Evolutionary conservation across 2,888 invertebrate genomes (phyloP).

Genomic region (Scaptomyza reducta): DNA sequence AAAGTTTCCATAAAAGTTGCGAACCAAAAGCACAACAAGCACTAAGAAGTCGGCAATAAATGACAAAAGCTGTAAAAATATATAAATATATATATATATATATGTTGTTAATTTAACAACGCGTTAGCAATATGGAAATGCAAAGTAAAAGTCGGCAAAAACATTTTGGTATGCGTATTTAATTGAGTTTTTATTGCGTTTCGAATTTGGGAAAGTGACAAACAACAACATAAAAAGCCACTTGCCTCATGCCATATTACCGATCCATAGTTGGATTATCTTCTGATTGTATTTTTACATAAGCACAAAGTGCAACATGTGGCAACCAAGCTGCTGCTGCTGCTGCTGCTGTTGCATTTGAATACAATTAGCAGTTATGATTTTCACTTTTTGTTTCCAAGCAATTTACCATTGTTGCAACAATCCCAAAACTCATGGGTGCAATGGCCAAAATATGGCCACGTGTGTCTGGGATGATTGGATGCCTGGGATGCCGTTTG

Average conservation of each 20-base stretch:
- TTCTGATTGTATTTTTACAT: conserved; percentile 32
- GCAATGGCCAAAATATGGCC: conserved; percentile 66
- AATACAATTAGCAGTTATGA: conserved; percentile 78
- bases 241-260: conserved; percentile 21
- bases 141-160: conserved; percentile 63
- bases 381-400: conserved; percentile 64
- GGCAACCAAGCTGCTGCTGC: conserved; percentile 32
- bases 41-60: conserved; percentile 48
- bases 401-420: conserved; percentile 42
- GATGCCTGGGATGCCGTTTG: conserved; percentile 49
- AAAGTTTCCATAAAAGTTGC: conserved; percentile 60
- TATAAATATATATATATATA: too few relatives aligned
- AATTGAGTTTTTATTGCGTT: conserved; percentile 57
- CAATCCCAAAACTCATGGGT: conserved; percentile 41
- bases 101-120: conserved; percentile 64
- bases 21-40: conserved; percentile 13
- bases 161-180: conserved; percentile 56
- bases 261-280: conserved; percentile 19
- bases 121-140: conserved; percentile 42
- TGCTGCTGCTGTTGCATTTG: conserved; percentile 47
- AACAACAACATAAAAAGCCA: conserved; percentile 7
- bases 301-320: conserved; percentile 54
- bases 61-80: conserved; percentile 60
- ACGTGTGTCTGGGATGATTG: conserved; percentile 67
- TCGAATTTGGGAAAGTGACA: conserved; percentile 46